phyloP scores from a whole-genome alignment of 2,888 invertebrate genomes.

The Drosophila planitibia region DNA sequence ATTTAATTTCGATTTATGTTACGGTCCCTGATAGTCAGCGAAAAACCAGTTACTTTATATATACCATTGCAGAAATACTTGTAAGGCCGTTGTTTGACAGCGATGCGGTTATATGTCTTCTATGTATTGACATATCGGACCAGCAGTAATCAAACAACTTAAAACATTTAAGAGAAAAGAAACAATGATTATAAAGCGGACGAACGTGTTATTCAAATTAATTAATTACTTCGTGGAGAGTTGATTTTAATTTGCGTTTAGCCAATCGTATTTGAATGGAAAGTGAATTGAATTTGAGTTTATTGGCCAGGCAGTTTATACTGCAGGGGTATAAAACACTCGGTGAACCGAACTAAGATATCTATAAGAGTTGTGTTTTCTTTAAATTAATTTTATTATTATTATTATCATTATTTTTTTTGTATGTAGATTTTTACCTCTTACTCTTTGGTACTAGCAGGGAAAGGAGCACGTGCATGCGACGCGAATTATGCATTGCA shows the following conservation, averaged over 20 bases:
- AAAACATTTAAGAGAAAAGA: too few species aligned
- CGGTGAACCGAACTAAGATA: slow-evolving; percentile 30
- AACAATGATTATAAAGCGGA: neutral
- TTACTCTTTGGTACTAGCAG: slow-evolving; percentile 44
- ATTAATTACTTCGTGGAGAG: neutral
- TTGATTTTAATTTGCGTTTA: neutral
- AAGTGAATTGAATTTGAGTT: neutral
- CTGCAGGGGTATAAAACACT: slow-evolving; percentile 40
- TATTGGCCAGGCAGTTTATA: neutral
- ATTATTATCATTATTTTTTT: slow-evolving; percentile 15
- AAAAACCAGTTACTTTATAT: neutral
- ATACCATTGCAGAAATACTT: slow-evolving; percentile 2
- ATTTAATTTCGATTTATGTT: neutral
- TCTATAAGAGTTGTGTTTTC: neutral
- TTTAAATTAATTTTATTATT: slow-evolving; percentile 1
- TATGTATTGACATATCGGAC: neutral
- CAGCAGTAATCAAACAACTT: neutral
- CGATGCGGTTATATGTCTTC: neutral
- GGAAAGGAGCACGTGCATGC: slow-evolving; percentile 39
- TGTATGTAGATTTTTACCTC: slow-evolving; percentile 46
- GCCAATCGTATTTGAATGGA: neutral
- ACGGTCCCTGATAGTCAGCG: slow-evolving; percentile 4
- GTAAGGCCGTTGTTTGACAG: neutral
- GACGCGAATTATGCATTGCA: slow-evolving; percentile 38
- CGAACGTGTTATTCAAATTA: neutral